Base-by-base conservation (phyloP, 2,888 invertebrate species). In the Allygus modestus region DNA sequence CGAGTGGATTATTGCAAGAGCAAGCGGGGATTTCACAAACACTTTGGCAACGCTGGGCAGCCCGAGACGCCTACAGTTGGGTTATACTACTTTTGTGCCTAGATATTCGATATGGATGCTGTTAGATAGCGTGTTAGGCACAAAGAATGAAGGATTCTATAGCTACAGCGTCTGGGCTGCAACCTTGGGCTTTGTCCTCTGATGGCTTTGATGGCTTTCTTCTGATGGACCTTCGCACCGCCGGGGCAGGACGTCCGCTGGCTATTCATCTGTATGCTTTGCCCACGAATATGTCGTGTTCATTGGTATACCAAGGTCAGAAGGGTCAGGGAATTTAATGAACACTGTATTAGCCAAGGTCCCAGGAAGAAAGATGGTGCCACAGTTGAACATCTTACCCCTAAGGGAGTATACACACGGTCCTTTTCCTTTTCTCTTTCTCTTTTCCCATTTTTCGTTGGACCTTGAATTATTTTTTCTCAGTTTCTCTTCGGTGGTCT, bases 21-120 rank as follows among this genome's bases (percentile, higher is more conserved):
- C 65, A 65, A 65, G 65, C 65, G n/a, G 54, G 23, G 28, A 65
- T 65, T 65, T 28, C 65, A 65, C 65, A 65, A 65, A 65, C 65
- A 65, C 65, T 65, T 58, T 58, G 15, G 65, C 65, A 65, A 65
- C 65, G 15, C 65, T 23, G 54, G 54, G 9, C 51, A 51, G 51
- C n/a, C 15, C 51, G 12, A 11, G n/a, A 5, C 23, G 54, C 2
- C 54, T 54, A 54, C 15, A 23, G 54, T 54, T 15, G 46, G 7
- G 37, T 37, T 7, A 15, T 46, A 17, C 46, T 12, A 1, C 17
- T 9, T 37, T 37, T 37, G 37, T 37, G 37, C 37, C 37, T 37
- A 4, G 37, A 37, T n/a, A n/a, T n/a, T 37, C 37, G 37, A 37
- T 37, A n/a, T n/a, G n/a, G n/a, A n/a, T n/a, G n/a, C n/a, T 37